Percentiles rank a stretch among this genome's conserved stretches.
Conservation (phyloP, 2,113 vertebrate genomes). For the Istiophorus platypterus region DNA sequence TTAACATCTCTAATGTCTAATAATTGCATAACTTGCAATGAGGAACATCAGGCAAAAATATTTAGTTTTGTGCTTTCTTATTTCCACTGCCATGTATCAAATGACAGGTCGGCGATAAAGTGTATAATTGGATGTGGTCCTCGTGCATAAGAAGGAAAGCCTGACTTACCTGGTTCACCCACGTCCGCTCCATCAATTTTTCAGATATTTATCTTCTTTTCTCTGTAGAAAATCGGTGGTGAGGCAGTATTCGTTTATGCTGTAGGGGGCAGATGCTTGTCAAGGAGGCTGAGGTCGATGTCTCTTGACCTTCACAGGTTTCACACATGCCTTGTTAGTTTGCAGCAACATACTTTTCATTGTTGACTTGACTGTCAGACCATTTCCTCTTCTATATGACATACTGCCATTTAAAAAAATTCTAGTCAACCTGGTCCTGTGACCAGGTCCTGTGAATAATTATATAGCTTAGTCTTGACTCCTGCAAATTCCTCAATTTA, state of each 20-base stretch:
- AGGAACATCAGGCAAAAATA: background rate
- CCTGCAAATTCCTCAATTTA: background rate
- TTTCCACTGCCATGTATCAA: too few species aligned
- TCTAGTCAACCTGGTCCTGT: background rate
- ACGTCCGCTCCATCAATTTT: background rate
- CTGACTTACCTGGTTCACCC: background rate
- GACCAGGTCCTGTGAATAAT: background rate
- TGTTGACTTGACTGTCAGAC: constrained; percentile 6
- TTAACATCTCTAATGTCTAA: background rate
- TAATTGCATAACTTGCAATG: background rate
- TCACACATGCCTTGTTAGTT: background rate
- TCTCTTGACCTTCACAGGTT: constrained; percentile 29
- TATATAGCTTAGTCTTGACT: background rate
- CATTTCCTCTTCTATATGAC: constrained; percentile 1
- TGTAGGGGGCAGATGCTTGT: constrained; percentile 26
- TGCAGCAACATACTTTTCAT: background rate
- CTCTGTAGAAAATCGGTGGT: constrained; percentile 23
- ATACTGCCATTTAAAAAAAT: background rate
- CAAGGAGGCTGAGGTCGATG: constrained; percentile 31
- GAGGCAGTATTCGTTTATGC: constrained; percentile 23
- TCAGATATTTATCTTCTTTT: background rate
- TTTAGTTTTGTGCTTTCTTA: too few species aligned
- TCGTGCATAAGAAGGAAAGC: background rate
- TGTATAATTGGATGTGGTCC: background rate
- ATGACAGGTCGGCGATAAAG: background rate